Base-by-base conservation (phyloP, 2,113 vertebrate genomes). In the Petroica traversi region DNA sequence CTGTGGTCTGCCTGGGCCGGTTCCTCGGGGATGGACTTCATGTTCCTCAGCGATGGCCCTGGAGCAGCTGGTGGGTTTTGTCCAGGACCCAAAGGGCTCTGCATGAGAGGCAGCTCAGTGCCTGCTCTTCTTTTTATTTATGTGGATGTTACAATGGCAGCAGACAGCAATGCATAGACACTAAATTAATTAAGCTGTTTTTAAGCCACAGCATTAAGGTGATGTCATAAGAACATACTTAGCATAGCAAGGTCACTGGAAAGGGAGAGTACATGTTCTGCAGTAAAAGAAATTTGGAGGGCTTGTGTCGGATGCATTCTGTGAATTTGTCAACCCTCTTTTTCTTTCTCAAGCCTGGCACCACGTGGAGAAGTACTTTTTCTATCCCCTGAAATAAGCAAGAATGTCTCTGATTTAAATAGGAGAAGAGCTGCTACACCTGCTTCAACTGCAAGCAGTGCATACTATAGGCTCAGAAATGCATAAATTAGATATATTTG, bases 181-280 rank as follows among this genome's bases (percentile, higher is more conserved):
- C 89, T 64, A 94, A 63, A 87, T 93, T 91, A 93, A 89, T 74
- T 97, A 93, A 87, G 86, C 93, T 86, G 66, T 45, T 82, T 83
- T 84, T 97, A 97, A 97, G 95, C 96, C 63, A 36, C 41, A 83
- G 95, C 91, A 97, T 95, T 96, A 97, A 95, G 92, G 79, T 93
- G 97, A 98, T 97, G 97, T 97, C 97, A 94, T 88, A 95, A 98
- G 97, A 95, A 96, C 95, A 75, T 7, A 94, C 95, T 97, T 97
- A 97, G 78, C 59, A 89, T 63, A 31, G 92, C 94, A 97, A 97
- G 96, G 97, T 97, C 96, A 95, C 66, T 84, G 95, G 93, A 95
- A 97, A 95, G 90, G 89, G 88, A 94, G 93, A 96, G 82, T 82
- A 76, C 33, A 31, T 15, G 22, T 36, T 52, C 83, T 64, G 67